These are phyloP conservation scores for Coelinius sp. DNA, from an alignment of 2,888 invertebrate genomes.

Conservation along the genomic window DNA sequence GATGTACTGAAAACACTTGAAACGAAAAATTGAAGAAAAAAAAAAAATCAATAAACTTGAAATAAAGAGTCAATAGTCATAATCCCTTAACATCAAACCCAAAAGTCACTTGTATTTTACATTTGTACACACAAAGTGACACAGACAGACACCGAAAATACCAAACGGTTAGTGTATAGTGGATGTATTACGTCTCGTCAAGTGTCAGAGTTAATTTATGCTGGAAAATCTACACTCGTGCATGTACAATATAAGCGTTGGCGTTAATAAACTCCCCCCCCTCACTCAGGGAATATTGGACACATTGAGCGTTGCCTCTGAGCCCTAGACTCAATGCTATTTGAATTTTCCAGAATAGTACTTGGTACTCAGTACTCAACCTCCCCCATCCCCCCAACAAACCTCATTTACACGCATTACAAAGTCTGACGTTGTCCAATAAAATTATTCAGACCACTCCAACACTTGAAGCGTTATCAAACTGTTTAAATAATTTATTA, in stretches of 20 bases:
- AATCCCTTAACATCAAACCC: background rate
- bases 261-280: background rate
- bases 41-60: background rate
- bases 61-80: background rate
- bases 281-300: conserved; percentile 4
- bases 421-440: background rate
- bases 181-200: conserved; percentile 3
- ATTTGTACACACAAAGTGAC: background rate
- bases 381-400: background rate
- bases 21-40: background rate
- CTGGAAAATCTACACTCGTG: conserved; percentile 22
- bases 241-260: conserved; percentile 21
- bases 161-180: background rate
- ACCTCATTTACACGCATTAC: conserved; percentile 5
- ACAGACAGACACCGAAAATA: conserved; percentile 17
- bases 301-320: background rate
- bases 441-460: background rate
- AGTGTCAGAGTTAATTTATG: conserved; percentile 30
- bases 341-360: background rate
- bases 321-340: background rate
- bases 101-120: background rate
- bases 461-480: background rate
- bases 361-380: background rate
- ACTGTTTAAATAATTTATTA: background rate
- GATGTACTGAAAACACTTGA: background rate